Evolutionary conservation across 2,888 invertebrate species (phyloP), one percentile per base, ranked within the genome.

Genomic region (Drosophila leonis): DNA sequence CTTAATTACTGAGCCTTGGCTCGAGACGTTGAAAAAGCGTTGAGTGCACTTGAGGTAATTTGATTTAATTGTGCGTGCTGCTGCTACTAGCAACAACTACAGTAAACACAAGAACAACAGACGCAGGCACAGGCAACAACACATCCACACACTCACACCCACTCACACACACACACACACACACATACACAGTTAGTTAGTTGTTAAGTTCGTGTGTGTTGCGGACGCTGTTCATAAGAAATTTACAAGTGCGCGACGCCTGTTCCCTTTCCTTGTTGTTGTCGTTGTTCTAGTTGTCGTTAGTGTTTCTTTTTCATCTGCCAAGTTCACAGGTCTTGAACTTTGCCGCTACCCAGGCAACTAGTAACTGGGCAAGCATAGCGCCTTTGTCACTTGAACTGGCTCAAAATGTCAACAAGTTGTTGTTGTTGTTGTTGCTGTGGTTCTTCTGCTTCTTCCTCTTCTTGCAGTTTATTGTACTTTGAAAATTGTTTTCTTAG

Each of bases 51-150:
- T 78, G 75, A 85, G 90, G 88, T 86, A 90, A 86, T 88, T 86
- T 90, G 90, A 86, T 86, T 90, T 90, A 90, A 86, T 86, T 86
- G 90, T 88, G 83, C 86, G 83, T 88, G 86, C 72, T 73, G 59
- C 57, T 52, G 13, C 31, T 41, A 6, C 10, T 9, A 29, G 1
- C n/a, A 69, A 65, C 37, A 12, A 12, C 29, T 9, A 33, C 41
- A 31, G 9, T 9, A 31, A 15, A n/a, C n/a, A 42, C 41, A 62
- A 24, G 63, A 29, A 39, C 49, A 59, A 44, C 44, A 44, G 2
- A 24, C 44, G 1, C 44, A n/a, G 18, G 1, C 31, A n/a, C 10
- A 29, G 51, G 27, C 39, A 29, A 15, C 37, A 18, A 37, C n/a
- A 9, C 44, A n/a, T 10, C 18, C 9, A 41, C 41, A 35, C 13